These are phyloP conservation scores for Blastobasis lacticolella DNA, from an alignment of 2,888 invertebrate species.

Conservation along the genomic window DNA sequence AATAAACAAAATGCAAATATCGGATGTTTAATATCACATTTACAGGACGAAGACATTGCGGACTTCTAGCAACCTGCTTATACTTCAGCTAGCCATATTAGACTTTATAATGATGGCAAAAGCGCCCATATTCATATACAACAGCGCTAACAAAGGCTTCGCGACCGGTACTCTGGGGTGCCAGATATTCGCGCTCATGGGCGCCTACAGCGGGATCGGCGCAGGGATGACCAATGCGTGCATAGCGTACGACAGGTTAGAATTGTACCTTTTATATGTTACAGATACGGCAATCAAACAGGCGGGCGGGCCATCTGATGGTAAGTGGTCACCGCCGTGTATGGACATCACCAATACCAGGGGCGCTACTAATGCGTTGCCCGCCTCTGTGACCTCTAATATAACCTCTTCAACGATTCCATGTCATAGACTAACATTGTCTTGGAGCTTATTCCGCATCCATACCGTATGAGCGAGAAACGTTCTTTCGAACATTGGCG, in stretches of 20 bases:
- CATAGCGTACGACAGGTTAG: conserved; percentile 86
- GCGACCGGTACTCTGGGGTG: conserved; percentile 84
- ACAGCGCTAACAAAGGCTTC: conserved; percentile 85
- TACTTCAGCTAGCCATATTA: conserved; percentile 86
- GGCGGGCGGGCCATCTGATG: neutral
- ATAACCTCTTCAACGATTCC: too few species aligned
- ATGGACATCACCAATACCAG: too few species aligned
- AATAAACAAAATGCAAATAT: too few species aligned
- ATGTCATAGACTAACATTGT: too few species aligned
- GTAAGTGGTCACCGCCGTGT: neutral
- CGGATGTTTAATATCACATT: neutral
- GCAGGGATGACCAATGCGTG: conserved; percentile 87
- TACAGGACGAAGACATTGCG: conserved; percentile 80
- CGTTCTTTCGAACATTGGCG: neutral
- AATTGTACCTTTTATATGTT: neutral
- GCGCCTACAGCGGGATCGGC: conserved; percentile 86
- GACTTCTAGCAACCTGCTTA: conserved; percentile 89
- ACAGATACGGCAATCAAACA: neutral
- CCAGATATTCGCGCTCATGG: conserved; percentile 83
- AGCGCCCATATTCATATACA: conserved; percentile 89
- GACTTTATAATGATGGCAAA: conserved; percentile 93
- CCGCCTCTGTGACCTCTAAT: too few species aligned
- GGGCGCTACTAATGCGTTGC: too few species aligned
- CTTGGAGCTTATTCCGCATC: neutral
- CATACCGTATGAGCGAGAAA: neutral